phyloP scores from a whole-genome alignment of 2,888 invertebrate species.

The Ceramica pisi region DNA sequence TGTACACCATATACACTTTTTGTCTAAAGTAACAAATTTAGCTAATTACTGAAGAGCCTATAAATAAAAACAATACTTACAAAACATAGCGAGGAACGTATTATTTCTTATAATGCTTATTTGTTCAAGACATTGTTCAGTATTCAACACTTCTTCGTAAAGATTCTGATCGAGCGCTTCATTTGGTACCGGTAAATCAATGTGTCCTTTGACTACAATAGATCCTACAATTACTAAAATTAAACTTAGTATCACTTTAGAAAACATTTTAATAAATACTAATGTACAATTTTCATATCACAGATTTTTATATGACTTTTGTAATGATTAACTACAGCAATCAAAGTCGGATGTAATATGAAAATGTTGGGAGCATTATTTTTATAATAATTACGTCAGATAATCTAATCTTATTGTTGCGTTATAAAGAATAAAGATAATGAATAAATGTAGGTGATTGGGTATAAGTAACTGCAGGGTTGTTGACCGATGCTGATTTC shows the following conservation, averaged over 20 bases:
- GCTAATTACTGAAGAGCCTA: not conserved
- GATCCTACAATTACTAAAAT: slow-evolving; percentile 38
- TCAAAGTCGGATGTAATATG: slow-evolving; percentile 4
- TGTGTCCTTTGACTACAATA: slow-evolving; percentile 43
- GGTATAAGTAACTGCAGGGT: slow-evolving; percentile 6
- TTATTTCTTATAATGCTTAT: slow-evolving; percentile 68
- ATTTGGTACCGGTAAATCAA: slow-evolving; percentile 49
- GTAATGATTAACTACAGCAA: not conserved
- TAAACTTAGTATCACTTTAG: slow-evolving; percentile 32
- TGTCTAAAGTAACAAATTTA: not conserved
- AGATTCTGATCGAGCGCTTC: slow-evolving; percentile 73
- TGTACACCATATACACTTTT: too few relatives aligned
- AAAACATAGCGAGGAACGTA: slow-evolving; percentile 63
- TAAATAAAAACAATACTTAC: slow-evolving; percentile 71
- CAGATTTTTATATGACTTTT: not conserved
- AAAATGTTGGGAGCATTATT: slow-evolving; percentile 16
- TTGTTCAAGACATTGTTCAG: slow-evolving; percentile 76
- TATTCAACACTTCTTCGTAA: slow-evolving; percentile 76
- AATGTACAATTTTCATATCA: not conserved
- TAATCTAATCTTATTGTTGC: slow-evolving; percentile 35
- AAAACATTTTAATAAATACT: slow-evolving; percentile 34
- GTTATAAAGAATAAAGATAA: not conserved
- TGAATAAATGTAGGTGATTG: slow-evolving; percentile 23
- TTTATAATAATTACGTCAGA: slow-evolving; percentile 41
- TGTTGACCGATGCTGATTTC: slow-evolving; percentile 19